phyloP scores from a whole-genome alignment of 2,888 invertebrate species.

The Lysandra bellargus region DNA sequence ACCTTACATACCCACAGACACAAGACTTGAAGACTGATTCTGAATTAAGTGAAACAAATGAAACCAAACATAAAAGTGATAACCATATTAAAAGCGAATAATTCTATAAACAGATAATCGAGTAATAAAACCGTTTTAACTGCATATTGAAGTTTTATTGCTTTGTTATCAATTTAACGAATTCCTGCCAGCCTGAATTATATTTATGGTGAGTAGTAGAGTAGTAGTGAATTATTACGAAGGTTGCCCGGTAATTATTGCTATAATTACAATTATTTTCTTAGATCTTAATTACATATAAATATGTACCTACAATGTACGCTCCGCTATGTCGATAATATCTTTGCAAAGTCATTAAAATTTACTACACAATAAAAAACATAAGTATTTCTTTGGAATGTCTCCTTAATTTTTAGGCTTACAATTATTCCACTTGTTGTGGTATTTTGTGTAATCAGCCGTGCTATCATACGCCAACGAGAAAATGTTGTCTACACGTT shows the following conservation, averaged over 20 bases:
- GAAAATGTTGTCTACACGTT: too few species aligned
- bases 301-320: conserved; percentile 6
- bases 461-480: too few species aligned
- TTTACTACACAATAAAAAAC: background rate
- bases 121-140: conserved; percentile 9
- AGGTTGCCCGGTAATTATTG: conserved; percentile 15
- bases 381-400: background rate
- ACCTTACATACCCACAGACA: background rate
- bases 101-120: background rate
- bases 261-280: conserved; percentile 19
- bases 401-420: background rate
- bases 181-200: conserved; percentile 9
- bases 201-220: conserved; percentile 14
- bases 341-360: background rate
- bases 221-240: conserved; percentile 13
- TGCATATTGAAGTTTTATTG: conserved; percentile 1
- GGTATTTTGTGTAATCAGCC: background rate
- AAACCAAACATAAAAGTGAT: conserved; percentile 1
- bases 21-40: background rate
- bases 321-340: conserved; percentile 4
- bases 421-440: background rate
- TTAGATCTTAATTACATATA: conserved; percentile 18
- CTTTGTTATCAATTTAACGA: conserved; percentile 8
- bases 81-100: background rate
- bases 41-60: background rate